A percentile compares a stretch with the other conserved stretches of the same genome.
Evolutionary conservation across 2,888 invertebrate species (phyloP).

Genomic region (Brassicogethes aeneus): DNA sequence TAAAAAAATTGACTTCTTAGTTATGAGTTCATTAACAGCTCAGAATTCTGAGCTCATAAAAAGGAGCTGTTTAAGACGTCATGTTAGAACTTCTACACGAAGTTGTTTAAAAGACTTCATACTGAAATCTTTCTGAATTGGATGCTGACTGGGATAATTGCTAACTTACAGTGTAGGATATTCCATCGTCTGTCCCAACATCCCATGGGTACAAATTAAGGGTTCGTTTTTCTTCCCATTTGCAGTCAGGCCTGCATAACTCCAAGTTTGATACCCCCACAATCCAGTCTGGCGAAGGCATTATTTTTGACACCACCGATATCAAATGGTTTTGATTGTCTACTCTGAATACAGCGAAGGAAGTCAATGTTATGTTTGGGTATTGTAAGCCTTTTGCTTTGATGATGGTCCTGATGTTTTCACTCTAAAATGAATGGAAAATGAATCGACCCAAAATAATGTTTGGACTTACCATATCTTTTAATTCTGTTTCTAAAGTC

Average conservation of each 20-base stretch:
- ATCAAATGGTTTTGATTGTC: slow-evolving; percentile 84
- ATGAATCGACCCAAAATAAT: neutral
- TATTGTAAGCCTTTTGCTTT: slow-evolving; percentile 86
- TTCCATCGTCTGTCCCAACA: slow-evolving; percentile 85
- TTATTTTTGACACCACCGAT: slow-evolving; percentile 87
- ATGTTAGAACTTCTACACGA: too few relatives aligned
- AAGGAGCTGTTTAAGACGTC: too few relatives aligned
- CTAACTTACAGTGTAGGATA: slow-evolving; percentile 62
- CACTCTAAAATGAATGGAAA: slow-evolving; percentile 45
- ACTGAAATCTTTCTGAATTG: too few relatives aligned
- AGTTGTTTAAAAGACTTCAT: too few relatives aligned
- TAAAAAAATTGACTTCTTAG: too few relatives aligned
- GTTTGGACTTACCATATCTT: slow-evolving; percentile 51
- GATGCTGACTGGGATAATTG: too few relatives aligned
- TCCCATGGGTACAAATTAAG: slow-evolving; percentile 90
- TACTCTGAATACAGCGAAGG: slow-evolving; percentile 76
- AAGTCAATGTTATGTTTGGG: slow-evolving; percentile 75
- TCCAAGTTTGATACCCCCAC: slow-evolving; percentile 85
- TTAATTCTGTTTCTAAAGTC: slow-evolving; percentile 81
- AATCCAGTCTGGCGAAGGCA: slow-evolving; percentile 95
- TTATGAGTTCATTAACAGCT: too few relatives aligned
- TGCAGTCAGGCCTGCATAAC: slow-evolving; percentile 77
- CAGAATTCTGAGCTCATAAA: too few relatives aligned
- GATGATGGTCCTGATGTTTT: slow-evolving; percentile 78
- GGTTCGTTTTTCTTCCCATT: slow-evolving; percentile 71